Conservation (phyloP, 2,888 invertebrate species). For the Rutpela maculata region DNA sequence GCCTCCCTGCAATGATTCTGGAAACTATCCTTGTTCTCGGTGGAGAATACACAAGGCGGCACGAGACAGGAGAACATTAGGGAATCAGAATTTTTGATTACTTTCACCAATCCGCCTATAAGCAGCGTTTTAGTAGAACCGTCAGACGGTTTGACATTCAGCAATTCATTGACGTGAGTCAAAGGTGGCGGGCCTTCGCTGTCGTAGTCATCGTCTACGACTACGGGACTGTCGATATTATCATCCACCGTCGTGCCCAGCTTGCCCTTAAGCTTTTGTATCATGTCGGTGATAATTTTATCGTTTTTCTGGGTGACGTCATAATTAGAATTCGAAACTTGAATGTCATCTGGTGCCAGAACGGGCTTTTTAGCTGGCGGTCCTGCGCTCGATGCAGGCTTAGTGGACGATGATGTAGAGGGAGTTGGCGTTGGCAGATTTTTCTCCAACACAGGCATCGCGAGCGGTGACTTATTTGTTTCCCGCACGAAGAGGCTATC, state of each 20-base stretch:
- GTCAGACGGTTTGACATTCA: conserved; percentile 37
- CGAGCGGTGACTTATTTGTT: conserved; percentile 34
- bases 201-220: conserved; percentile 40
- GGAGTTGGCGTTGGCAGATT: conserved; percentile 34
- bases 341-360: conserved; percentile 49
- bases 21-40: conserved; percentile 64
- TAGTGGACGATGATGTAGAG: background rate
- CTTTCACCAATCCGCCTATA: conserved; percentile 60
- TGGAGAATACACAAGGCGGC: conserved; percentile 65
- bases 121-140: conserved; percentile 43
- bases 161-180: conserved; percentile 53
- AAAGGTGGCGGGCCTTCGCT: conserved; percentile 58
- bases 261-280: conserved; percentile 65
- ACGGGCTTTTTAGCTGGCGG: conserved; percentile 53
- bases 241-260: conserved; percentile 50
- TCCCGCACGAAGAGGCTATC: conserved; percentile 18
- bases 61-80: conserved; percentile 66
- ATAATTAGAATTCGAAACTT: conserved; percentile 47
- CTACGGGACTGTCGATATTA: conserved; percentile 26
- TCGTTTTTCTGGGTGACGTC: conserved; percentile 59
- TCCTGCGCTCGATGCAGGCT: background rate
- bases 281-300: conserved; percentile 59
- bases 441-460: conserved; percentile 55
- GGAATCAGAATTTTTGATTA: conserved; percentile 52
- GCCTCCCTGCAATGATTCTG: conserved; percentile 67